phyloP scores from a whole-genome alignment of 2,113 vertebrate genomes.

The Myrmophylax atrothorax region DNA sequence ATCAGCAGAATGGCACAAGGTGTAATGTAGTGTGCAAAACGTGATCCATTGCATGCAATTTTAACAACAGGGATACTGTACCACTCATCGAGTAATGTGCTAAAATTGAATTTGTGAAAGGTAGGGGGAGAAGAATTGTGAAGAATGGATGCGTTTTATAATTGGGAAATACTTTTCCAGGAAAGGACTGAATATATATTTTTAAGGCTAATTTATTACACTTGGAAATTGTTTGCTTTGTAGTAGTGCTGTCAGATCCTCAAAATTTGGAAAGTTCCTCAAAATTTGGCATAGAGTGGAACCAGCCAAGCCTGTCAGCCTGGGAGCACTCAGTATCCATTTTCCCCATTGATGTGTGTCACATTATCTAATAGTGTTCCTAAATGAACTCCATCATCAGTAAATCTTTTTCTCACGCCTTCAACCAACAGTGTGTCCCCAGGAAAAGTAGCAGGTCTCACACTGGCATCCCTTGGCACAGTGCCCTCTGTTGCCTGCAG shows the following conservation, averaged over 20 bases:
- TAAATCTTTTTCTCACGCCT: neutral
- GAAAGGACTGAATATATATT: neutral
- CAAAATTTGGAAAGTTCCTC: neutral
- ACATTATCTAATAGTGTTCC: neutral
- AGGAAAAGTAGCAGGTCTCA: slow-evolving; percentile 17
- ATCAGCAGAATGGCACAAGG: slow-evolving; percentile 62
- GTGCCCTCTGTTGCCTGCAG: slow-evolving; percentile 2
- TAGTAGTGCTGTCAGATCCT: neutral
- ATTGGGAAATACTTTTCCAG: slow-evolving; percentile 21
- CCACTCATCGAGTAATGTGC: slow-evolving; percentile 34
- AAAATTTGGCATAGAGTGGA: neutral
- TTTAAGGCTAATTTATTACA: slow-evolving; percentile 29
- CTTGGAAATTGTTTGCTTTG: neutral
- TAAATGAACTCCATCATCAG: neutral
- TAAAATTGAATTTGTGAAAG: slow-evolving; percentile 58
- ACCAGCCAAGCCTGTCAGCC: neutral
- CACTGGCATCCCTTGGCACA: neutral
- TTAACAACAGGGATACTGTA: slow-evolving; percentile 1
- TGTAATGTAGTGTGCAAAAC: slow-evolving; percentile 71
- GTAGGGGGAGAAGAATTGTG: slow-evolving; percentile 10
- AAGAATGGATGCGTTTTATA: slow-evolving; percentile 10
- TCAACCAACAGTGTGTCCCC: neutral
- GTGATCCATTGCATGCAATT: slow-evolving; percentile 56
- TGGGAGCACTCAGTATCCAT: neutral
- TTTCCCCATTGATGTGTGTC: neutral